These are phyloP conservation scores for Drosophila anomalata DNA, from an alignment of 2,888 invertebrate species.

Conservation along the genomic window DNA sequence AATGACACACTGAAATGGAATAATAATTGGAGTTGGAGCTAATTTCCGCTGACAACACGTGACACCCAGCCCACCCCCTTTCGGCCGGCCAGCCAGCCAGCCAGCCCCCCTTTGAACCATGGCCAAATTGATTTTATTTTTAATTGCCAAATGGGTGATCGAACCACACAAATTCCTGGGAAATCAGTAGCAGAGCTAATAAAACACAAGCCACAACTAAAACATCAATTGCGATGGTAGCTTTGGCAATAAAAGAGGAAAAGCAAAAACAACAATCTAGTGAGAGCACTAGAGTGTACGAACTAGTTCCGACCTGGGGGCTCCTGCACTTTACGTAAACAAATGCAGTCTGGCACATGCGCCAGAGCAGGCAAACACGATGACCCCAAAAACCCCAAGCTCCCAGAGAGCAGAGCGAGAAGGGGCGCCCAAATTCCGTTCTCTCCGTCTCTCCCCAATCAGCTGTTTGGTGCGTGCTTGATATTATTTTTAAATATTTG, in stretches of 20 bases:
- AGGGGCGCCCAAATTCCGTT: background rate
- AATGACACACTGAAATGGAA: background rate
- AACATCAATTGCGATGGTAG: background rate
- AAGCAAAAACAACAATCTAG: background rate
- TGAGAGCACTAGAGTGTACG: background rate
- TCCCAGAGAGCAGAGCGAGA: background rate
- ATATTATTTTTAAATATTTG: constrained; percentile 25
- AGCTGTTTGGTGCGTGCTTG: constrained; percentile 44
- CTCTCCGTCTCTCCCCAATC: constrained; percentile 1
- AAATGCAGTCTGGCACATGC: constrained; percentile 16
- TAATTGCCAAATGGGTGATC: constrained; percentile 53
- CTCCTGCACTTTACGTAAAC: constrained; percentile 34
- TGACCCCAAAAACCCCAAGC: constrained; percentile 3
- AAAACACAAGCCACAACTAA: constrained; percentile 28
- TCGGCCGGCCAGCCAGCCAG: background rate
- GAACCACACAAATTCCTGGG: constrained; percentile 36
- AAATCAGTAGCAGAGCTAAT: constrained; percentile 27
- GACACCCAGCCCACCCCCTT: constrained; percentile 41
- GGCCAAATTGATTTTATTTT: constrained; percentile 60
- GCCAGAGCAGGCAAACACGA: constrained; percentile 13
- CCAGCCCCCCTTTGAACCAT: constrained; percentile 26
- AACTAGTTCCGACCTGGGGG: constrained; percentile 29
- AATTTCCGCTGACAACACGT: constrained; percentile 42
- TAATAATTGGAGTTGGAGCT: background rate
- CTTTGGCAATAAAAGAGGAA: constrained; percentile 17